Percentiles rank a stretch among this genome's conserved stretches.
These are phyloP conservation scores for Tiaroga cobitis DNA, from an alignment of 2,797 vertebrate genomes.

Conservation along the genomic window DNA sequence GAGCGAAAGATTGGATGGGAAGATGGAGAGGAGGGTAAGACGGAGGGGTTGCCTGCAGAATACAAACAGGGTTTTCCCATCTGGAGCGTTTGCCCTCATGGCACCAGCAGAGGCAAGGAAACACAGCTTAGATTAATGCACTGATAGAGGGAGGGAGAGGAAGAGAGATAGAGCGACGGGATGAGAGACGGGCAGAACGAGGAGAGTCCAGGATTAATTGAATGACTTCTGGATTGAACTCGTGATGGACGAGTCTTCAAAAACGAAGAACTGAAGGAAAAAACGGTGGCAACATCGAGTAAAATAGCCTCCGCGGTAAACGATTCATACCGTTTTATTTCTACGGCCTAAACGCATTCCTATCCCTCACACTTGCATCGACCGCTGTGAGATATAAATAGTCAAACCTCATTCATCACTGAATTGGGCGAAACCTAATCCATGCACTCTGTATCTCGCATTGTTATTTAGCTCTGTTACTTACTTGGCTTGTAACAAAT, in stretches of 20 bases:
- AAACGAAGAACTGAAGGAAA: not conserved
- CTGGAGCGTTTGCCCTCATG: slow-evolving; percentile 61
- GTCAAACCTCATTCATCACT: slow-evolving; percentile 12
- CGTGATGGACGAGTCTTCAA: slow-evolving; percentile 45
- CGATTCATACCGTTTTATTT: slow-evolving; percentile 23
- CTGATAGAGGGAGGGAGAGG: slow-evolving; percentile 57
- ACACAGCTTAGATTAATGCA: slow-evolving; percentile 63
- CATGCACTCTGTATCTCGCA: slow-evolving; percentile 20
- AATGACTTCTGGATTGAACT: slow-evolving; percentile 42
- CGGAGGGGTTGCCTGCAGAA: slow-evolving; percentile 53
- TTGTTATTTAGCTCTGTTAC: slow-evolving; percentile 35
- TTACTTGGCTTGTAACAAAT: slow-evolving; percentile 41
- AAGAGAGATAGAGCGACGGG: slow-evolving; percentile 27
- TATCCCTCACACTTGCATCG: slow-evolving; percentile 15
- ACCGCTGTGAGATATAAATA: slow-evolving; percentile 38
- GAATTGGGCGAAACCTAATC: slow-evolving; percentile 22
- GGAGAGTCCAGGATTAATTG: slow-evolving; percentile 56
- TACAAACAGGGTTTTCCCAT: slow-evolving; percentile 63
- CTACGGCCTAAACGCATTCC: not conserved
- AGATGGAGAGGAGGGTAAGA: slow-evolving; percentile 43
- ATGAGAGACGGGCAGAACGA: slow-evolving; percentile 44
- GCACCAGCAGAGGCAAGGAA: slow-evolving; percentile 60
- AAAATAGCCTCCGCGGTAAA: not conserved
- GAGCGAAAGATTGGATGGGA: slow-evolving; percentile 22
- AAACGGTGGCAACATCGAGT: not conserved